Conservation (phyloP, 2,113 vertebrate genomes). For the Hemiprocne comata region DNA sequence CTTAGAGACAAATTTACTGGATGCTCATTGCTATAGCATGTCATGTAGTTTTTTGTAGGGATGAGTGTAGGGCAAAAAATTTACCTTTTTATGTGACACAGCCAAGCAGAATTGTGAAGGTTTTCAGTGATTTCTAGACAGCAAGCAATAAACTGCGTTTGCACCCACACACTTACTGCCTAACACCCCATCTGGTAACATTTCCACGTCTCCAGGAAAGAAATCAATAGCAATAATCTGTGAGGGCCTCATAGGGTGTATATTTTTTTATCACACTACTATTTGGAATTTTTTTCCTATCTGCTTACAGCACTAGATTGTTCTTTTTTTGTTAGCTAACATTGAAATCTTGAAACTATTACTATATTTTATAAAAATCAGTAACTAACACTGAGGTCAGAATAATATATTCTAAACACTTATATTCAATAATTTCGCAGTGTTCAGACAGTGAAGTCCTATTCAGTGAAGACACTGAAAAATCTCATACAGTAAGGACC, state of each 20-base stretch:
- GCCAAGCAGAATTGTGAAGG: conserved; percentile 72
- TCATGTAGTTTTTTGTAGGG: conserved; percentile 66
- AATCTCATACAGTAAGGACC: conserved; percentile 7
- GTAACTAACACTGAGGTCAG: background rate
- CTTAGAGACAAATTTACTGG: conserved; percentile 62
- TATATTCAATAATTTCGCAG: background rate
- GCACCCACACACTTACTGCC: conserved; percentile 86
- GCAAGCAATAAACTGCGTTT: conserved; percentile 82
- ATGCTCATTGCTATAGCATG: conserved; percentile 24
- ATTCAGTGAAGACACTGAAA: conserved; percentile 3
- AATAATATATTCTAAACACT: conserved; percentile 57
- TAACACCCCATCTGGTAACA: conserved; percentile 97
- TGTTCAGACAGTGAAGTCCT: background rate
- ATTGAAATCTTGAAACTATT: conserved; percentile 58
- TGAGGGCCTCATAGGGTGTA: conserved; percentile 83
- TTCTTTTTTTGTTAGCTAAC: conserved; percentile 70
- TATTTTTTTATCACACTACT: conserved; percentile 79
- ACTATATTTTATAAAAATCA: conserved; percentile 55
- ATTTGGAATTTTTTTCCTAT: conserved; percentile 75
- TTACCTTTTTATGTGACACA: conserved; percentile 70
- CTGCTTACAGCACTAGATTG: conserved; percentile 72
- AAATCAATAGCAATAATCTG: conserved; percentile 99
- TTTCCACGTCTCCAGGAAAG: conserved; percentile 93
- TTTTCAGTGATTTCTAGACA: conserved; percentile 80
- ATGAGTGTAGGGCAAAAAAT: conserved; percentile 68